Percentiles rank a stretch among this genome's conserved stretches.
Evolutionary conservation across 1,140 invertebrate genomes (phyloP).

Genomic region (Anagrus nilaparvatae): DNA sequence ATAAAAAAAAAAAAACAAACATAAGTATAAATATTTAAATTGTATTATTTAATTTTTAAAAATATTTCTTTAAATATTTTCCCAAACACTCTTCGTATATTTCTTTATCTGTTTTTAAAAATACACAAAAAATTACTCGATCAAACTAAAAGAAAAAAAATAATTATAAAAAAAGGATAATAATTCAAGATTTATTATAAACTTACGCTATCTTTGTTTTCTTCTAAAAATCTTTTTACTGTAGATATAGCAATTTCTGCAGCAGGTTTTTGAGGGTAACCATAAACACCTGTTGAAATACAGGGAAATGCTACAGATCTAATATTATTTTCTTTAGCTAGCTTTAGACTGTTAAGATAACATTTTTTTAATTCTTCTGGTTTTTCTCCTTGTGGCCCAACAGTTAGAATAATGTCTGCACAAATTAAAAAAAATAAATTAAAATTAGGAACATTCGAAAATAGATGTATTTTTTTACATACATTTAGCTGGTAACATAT

Average conservation of each 20-base stretch:
- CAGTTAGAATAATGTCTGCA: constrained; percentile 75
- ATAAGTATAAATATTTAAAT: too few relatives aligned
- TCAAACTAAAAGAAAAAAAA: constrained; percentile 47
- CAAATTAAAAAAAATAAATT: constrained; percentile 23
- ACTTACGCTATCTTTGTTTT: constrained; percentile 45
- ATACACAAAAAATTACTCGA: constrained; percentile 73
- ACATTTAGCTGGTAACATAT: constrained; percentile 69
- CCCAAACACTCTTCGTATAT: constrained; percentile 65
- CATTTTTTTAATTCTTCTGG: constrained; percentile 53
- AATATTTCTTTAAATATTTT: too few relatives aligned
- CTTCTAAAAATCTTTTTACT: constrained; percentile 56
- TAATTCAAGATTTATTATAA: constrained; percentile 1
- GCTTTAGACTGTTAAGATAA: constrained; percentile 56
- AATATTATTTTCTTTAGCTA: constrained; percentile 51
- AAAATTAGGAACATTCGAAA: neutral
- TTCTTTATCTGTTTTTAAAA: constrained; percentile 58
- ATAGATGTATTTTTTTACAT: constrained; percentile 22
- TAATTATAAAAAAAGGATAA: constrained; percentile 5
- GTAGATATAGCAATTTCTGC: constrained; percentile 60
- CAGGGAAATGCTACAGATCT: constrained; percentile 72
- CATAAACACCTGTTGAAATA: constrained; percentile 79
- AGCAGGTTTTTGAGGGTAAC: constrained; percentile 68
- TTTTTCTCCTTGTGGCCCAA: constrained; percentile 67
- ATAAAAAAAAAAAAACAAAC: too few relatives aligned
- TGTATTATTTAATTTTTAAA: too few relatives aligned